Percentiles rank a stretch among this genome's conserved stretches.
phyloP scores from a whole-genome alignment of 2,113 vertebrate genomes.

The Bubalus kerabau region DNA sequence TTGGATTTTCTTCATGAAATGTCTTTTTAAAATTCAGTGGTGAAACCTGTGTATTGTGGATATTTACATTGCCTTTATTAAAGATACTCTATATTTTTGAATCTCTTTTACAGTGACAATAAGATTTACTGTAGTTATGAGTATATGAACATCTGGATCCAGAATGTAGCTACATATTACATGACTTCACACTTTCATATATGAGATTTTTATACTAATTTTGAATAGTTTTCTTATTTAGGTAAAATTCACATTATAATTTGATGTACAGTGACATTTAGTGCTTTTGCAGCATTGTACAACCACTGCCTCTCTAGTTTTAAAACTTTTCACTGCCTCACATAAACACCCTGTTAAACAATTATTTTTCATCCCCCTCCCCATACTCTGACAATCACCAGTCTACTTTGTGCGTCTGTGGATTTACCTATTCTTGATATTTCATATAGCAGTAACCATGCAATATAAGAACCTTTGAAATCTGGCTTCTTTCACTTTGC shows the following conservation, averaged over 20 bases:
- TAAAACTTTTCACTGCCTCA: neutral
- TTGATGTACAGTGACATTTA: neutral
- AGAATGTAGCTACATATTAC: neutral
- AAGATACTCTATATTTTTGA: neutral
- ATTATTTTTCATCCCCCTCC: neutral
- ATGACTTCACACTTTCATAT: neutral
- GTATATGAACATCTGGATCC: neutral
- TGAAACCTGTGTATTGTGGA: neutral
- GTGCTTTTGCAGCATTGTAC: neutral
- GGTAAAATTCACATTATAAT: neutral
- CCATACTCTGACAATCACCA: neutral
- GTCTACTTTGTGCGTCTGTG: neutral
- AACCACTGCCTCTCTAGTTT: neutral
- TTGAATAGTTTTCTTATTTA: neutral
- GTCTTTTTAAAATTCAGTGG: neutral
- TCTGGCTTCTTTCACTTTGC: neutral
- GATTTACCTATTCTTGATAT: neutral
- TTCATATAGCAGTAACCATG: neutral
- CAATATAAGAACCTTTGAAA: neutral
- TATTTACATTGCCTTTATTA: neutral
- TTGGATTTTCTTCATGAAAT: neutral
- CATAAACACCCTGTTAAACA: neutral
- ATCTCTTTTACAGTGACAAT: neutral
- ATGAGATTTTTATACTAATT: neutral
- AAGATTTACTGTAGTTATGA: neutral